These are phyloP conservation scores for Sebastolobus altivelis DNA, from an alignment of 2,797 vertebrate species.

Conservation along the genomic window DNA sequence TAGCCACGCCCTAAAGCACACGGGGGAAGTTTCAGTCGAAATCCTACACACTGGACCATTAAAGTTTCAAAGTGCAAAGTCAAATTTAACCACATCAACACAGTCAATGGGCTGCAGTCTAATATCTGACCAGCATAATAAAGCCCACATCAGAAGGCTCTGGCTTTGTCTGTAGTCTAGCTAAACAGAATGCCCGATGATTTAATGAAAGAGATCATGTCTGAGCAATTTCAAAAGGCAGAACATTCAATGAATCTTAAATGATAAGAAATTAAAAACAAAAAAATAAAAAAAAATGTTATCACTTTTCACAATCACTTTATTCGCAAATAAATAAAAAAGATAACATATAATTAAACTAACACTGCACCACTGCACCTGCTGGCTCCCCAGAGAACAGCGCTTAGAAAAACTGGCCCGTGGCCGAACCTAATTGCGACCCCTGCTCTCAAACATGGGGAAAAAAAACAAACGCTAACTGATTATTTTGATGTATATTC, in stretches of 20 bases:
- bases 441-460: slow-evolving; percentile 26
- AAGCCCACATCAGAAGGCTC: slow-evolving; percentile 15
- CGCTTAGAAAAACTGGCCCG: neutral
- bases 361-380: neutral
- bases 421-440: slow-evolving; percentile 8
- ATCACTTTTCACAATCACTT: neutral
- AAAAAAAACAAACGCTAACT: slow-evolving; percentile 24
- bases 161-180: neutral
- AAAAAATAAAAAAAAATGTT: too few relatives aligned
- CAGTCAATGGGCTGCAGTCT: neutral
- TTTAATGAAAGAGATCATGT: slow-evolving; percentile 13
- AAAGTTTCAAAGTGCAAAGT: slow-evolving; percentile 19
- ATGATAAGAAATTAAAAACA: neutral
- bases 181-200: neutral
- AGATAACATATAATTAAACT: neutral
- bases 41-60: neutral
- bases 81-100: slow-evolving; percentile 6
- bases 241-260: neutral
- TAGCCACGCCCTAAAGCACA: neutral
- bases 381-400: neutral
- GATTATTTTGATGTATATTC: slow-evolving; percentile 51
- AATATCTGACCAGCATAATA: slow-evolving; percentile 18
- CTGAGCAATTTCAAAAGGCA: neutral
- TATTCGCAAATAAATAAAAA: slow-evolving; percentile 22
- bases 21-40: neutral